Evolutionary conservation across 1,140 invertebrate genomes (phyloP), one percentile per base, ranked within the genome.

Genomic region (Heliconius himera): DNA sequence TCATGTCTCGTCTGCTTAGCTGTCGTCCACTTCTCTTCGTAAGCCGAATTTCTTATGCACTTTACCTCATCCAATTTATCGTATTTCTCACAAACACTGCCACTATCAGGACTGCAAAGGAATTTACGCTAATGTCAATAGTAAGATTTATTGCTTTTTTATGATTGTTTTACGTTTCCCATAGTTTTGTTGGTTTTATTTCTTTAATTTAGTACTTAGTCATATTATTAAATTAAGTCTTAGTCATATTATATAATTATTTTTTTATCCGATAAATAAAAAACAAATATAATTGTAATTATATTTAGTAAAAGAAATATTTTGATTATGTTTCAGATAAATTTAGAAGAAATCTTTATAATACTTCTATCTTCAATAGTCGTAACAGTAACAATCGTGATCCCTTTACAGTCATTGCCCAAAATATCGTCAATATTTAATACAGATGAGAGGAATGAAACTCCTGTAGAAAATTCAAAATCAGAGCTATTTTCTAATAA

Each of bases 61-160:
- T 97, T n/a, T 98, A 97, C 84, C 94, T 98, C 2, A 95, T 96
- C 54, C 97, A 98, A 90, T 97, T 97, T 80, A 93, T 96, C 33
- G 94, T 96, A 76, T 96, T 96, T 87, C 96, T 96, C 78, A 96
- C 96, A 71, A 96, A 96, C 73, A 93, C 96, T 54, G 96, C 95
- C 70, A 95, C 93, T 51, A 92, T 94, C 16, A 95, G 95, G 86
- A 95, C 95, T 74, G 92, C 95, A 1, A 92, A 89, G 70, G 95
- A 96, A 90, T 96, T 96, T 85, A 94, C 94, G 33, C 49, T 95
- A 70, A 81, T 92, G 26, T 94, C 90, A 89, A 80, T 94, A 78
- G 96, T 96, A 94, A 95, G 94, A 16, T 26, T 26, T 56, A 20
- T 9, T 38, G 36, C 5, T 51, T 33, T 49, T 2, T 76, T 56